Evolutionary conservation across 2,888 invertebrate species (phyloP), one percentile per base, ranked within the genome.

Genomic region (Meteorus colon): DNA sequence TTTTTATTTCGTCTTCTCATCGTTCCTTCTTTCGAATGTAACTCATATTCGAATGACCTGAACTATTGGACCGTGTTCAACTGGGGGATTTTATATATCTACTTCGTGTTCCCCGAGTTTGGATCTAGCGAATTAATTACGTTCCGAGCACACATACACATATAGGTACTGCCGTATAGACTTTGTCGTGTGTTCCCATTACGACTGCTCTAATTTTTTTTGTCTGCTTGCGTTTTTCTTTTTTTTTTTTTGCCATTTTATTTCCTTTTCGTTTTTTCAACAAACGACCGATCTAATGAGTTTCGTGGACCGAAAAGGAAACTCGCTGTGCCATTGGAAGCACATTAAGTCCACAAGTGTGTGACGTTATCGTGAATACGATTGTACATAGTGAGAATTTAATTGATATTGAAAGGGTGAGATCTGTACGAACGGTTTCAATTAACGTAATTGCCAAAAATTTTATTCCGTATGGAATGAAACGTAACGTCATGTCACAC

Each of bases 331-430:
- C 62, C n/a, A 62, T 62, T 16, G 29, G 31, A 29, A 62, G 62
- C n/a, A 62, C 31, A 31, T 55, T 29, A 62, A 31, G 31, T 29
- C 14, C 31, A 62, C 27, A n/a, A 62, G 31, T 62, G 31, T 29
- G 62, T 62, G 31, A 31, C 27, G n/a, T 4, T 62, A 29, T 31
- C 31, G 4, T 31, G 62, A 62, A 62, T 62, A 62, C 62, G 12
- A 45, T 29, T 55, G 55, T 55, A 55, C 55, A 48, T 72, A 72
- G 65, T 59, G 34, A 62, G 76, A 76, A 63, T 76, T 74, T 78
- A 79, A 79, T 78, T 79, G 78, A 79, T 79, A 79, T 79, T 76
- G 79, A 76, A 77, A 68, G 72, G 78, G 19, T 55, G 55, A 79
- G 79, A 79, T 78, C 74, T 63, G 72, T 74, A 76, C 67, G n/a